Evolutionary conservation across 1,140 invertebrate genomes (phyloP).

Genomic region (Brevipalpus yothersi): DNA sequence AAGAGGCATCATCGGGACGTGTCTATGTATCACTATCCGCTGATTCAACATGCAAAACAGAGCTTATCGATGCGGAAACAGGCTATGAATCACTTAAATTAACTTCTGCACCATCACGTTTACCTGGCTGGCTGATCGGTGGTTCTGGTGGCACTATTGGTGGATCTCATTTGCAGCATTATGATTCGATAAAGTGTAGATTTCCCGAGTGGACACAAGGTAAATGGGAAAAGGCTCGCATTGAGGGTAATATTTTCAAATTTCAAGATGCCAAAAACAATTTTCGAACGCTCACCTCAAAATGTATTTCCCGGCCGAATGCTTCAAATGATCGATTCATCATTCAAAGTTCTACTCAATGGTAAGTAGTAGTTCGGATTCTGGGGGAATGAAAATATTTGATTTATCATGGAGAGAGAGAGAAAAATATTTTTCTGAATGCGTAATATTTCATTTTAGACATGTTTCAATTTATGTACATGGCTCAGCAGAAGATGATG

Average conservation of each 20-base stretch:
- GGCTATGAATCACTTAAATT: slow-evolving; percentile 34
- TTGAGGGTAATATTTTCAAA: slow-evolving; percentile 32
- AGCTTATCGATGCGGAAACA: slow-evolving; percentile 28
- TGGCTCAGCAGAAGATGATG: too few relatives aligned
- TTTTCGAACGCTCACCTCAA: slow-evolving; percentile 36
- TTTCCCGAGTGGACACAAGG: slow-evolving; percentile 40
- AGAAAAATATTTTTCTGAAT: too few relatives aligned
- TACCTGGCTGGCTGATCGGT: neutral
- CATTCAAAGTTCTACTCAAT: slow-evolving; percentile 28
- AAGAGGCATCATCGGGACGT: slow-evolving; percentile 28
- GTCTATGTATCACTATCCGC: slow-evolving; percentile 36
- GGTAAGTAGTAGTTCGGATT: slow-evolving; percentile 16
- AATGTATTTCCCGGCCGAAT: slow-evolving; percentile 22
- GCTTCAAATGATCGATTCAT: slow-evolving; percentile 23
- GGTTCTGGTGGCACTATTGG: neutral
- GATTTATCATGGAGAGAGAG: too few relatives aligned
- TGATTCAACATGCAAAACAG: slow-evolving; percentile 35
- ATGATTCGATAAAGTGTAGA: slow-evolving; percentile 17
- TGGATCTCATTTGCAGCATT: neutral
- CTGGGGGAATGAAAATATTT: neutral
- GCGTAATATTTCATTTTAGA: too few relatives aligned
- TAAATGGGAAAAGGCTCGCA: slow-evolving; percentile 31
- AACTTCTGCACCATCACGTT: slow-evolving; percentile 13
- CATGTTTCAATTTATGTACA: too few relatives aligned
- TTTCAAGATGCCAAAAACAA: slow-evolving; percentile 32